Evolutionary conservation across 2,888 invertebrate species (phyloP).

Genomic region (Gisinianus flammeolus): DNA sequence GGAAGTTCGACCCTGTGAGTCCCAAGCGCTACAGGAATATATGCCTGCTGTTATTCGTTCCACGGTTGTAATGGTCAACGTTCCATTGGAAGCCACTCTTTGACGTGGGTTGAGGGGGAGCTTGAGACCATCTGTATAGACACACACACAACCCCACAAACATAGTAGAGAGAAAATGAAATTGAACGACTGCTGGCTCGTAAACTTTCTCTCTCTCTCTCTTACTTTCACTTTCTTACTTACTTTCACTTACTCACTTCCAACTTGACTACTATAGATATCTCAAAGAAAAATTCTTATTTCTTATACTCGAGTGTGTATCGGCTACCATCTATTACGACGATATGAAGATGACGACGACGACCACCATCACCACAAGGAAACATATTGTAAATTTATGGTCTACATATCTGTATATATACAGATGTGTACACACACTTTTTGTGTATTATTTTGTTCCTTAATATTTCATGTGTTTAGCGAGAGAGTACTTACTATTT

Average conservation of each 20-base stretch:
- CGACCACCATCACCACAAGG: too few species aligned
- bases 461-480: conserved; percentile 14
- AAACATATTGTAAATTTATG: too few species aligned
- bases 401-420: too few species aligned
- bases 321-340: too few species aligned
- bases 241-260: background rate
- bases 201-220: background rate
- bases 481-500: background rate
- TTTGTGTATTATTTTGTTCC: background rate
- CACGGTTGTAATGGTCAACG: conserved; percentile 75
- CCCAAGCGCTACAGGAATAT: conserved; percentile 80
- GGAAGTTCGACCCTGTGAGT: conserved; percentile 77
- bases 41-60: conserved; percentile 78
- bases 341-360: too few species aligned
- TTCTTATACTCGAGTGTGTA: background rate
- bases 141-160: background rate
- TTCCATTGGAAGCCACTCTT: conserved; percentile 67
- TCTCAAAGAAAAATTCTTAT: background rate
- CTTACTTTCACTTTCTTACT: conserved; percentile 3
- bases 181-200: conserved; percentile 20
- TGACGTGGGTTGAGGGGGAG: conserved; percentile 58
- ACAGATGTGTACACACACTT: background rate
- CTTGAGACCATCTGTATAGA: conserved; percentile 36
- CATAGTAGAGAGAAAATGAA: conserved; percentile 16
- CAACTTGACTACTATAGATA: background rate